Percentiles rank a stretch among this genome's conserved stretches.
Evolutionary conservation across 1,140 invertebrate species (phyloP).

Genomic region (Procambarus virginalis): DNA sequence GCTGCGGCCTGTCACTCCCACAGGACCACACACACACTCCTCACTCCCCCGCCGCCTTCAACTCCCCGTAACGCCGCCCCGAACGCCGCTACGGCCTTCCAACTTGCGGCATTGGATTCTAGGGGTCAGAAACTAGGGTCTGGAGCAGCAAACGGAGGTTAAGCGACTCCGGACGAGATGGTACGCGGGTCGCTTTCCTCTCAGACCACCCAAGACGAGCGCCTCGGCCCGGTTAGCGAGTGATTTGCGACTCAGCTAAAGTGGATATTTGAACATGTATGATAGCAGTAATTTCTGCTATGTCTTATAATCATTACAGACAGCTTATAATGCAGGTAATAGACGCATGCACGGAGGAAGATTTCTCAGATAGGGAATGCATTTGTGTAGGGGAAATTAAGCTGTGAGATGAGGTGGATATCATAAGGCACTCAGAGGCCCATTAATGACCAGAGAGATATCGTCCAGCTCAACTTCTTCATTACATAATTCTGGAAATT

Average conservation of each 20-base stretch:
- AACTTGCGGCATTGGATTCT: conserved; percentile 22
- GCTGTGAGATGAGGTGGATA: no score
- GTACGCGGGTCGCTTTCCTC: not conserved
- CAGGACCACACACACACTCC: conserved; percentile 67
- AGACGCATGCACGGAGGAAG: not conserved
- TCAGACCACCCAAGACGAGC: conserved; percentile 67
- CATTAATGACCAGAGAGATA: no score
- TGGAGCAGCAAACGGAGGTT: not conserved
- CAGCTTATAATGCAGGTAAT: conserved; percentile 27
- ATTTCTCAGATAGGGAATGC: no score
- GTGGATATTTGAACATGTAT: conserved; percentile 65
- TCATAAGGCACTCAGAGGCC: no score
- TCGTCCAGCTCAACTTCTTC: no score
- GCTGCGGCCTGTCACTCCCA: conserved; percentile 67
- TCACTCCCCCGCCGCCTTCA: conserved; percentile 27
- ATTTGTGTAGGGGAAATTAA: no score
- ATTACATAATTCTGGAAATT: no score
- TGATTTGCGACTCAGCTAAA: conserved; percentile 67
- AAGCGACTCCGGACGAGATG: not conserved
- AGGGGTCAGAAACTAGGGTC: conserved; percentile 29
- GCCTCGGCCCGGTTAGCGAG: conserved; percentile 52
- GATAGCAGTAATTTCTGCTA: conserved; percentile 69
- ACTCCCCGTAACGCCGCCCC: conserved; percentile 41
- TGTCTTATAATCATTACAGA: conserved; percentile 63
- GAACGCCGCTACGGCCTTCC: not conserved